phyloP scores from a whole-genome alignment of 2,888 invertebrate species.

The Chaitophorus viminalis region DNA sequence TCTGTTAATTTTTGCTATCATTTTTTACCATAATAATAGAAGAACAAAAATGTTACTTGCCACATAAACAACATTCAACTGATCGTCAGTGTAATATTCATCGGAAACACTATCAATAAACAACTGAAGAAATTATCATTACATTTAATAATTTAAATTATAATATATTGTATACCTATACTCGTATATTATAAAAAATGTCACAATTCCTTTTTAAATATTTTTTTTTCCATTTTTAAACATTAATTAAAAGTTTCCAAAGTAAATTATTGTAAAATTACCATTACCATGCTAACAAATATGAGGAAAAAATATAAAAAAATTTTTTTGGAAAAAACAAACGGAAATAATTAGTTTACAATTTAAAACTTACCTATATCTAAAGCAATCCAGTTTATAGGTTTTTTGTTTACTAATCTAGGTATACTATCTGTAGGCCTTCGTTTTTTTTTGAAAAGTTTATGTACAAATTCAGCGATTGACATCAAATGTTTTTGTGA shows the following conservation, averaged over 20 bases:
- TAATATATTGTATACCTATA: too few species aligned
- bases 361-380: slow-evolving; percentile 77
- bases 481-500: slow-evolving; percentile 80
- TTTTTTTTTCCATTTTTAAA: not conserved
- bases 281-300: too few species aligned
- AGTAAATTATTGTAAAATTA: too few species aligned
- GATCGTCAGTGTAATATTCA: not conserved
- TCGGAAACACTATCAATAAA: not conserved
- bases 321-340: not conserved
- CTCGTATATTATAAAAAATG: too few species aligned
- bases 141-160: too few species aligned
- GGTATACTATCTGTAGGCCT: slow-evolving; percentile 75
- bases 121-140: not conserved
- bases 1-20: not conserved
- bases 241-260: not conserved
- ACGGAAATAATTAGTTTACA: not conserved
- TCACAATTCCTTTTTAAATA: too few species aligned
- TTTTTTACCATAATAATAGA: slow-evolving; percentile 1
- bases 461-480: slow-evolving; percentile 79
- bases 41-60: not conserved
- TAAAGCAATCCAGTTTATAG: slow-evolving; percentile 86
- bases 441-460: slow-evolving; percentile 80
- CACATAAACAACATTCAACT: not conserved
- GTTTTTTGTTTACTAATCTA: slow-evolving; percentile 79
- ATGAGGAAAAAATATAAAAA: too few species aligned